A percentile compares a stretch with the other conserved stretches of the same genome.
phyloP scores from a whole-genome alignment of 2,113 vertebrate species.

The Chionis minor region DNA sequence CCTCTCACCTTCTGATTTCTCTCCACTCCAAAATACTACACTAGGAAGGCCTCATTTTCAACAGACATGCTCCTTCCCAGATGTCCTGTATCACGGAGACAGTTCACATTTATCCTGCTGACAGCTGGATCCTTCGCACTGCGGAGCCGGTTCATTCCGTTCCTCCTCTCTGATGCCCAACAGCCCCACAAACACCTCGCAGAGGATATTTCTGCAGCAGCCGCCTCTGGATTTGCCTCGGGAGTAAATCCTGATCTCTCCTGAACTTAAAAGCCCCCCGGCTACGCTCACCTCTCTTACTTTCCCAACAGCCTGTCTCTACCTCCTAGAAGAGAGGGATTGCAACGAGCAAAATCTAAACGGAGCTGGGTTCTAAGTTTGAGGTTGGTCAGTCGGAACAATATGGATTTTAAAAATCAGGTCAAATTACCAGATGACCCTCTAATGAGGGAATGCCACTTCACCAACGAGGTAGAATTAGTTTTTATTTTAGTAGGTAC shows the following conservation, averaged over 20 bases:
- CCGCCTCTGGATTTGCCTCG: not conserved
- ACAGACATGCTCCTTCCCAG: not conserved
- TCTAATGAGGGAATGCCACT: not conserved
- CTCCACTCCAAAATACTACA: not conserved
- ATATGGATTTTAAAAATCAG: not conserved
- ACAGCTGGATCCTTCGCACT: not conserved
- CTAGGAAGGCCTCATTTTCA: not conserved
- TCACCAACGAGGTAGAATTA: not conserved
- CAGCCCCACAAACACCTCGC: not conserved
- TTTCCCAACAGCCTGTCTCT: not conserved
- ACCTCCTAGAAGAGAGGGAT: accelerated
- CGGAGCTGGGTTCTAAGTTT: not conserved
- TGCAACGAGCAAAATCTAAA: not conserved
- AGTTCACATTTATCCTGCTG: not conserved
- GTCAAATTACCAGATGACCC: not conserved
- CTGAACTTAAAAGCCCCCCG: not conserved
- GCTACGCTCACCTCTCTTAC: not conserved
- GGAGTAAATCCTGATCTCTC: not conserved
- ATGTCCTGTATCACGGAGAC: accelerated
- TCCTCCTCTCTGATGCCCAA: not conserved
- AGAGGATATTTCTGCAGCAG: not conserved
- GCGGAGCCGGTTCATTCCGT: not conserved
- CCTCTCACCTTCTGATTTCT: not conserved
- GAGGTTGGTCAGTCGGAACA: not conserved
- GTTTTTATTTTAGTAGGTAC: not conserved